Evolutionary conservation across 2,888 invertebrate species (phyloP), one percentile per base, ranked within the genome.

Genomic region (Melanargia galathea): DNA sequence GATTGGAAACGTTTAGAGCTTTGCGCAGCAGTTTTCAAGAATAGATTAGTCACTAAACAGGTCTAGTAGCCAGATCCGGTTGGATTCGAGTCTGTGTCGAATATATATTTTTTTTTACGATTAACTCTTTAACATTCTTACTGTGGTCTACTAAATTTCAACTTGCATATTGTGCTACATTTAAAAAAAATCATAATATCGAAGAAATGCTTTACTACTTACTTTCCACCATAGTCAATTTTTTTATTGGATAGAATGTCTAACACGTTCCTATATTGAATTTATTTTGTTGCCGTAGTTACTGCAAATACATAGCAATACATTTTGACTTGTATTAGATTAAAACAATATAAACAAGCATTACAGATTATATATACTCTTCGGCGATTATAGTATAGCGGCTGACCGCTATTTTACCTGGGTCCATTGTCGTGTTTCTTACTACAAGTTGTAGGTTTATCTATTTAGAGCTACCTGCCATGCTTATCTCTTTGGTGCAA

Each of bases 101-200:
- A 56, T 56, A 56, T 46, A n/a, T n/a, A n/a, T n/a, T n/a, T n/a
- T 56, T 48, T 61, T 56, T 62, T 49, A 54, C 46, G 43, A 60
- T 49, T 68, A 71, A 76, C 77, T 73, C 70, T 71, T 72, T 71
- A 75, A 76, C 72, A 75, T 75, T 76, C 72, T 80, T 75, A 81
- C 75, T 79, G 73, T 48, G 20, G 18, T 52, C 52, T 20, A 35
- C 52, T 51, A 73, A 67, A 73, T 75, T 70, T 64, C 66, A 54
- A 35, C 35, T 20, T 20, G 18, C 11, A 5, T 30, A 16, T 35
- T 20, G 33, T 51, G 33, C 52, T 13, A 33, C 52, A 35, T 52
- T 52, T 20, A 13, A 35, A 33, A 2, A 52, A 52, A 7, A 26
- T 2, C 26, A 6, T n/a, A n/a, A 43, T 4, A 18, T 43, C 26